These are phyloP conservation scores for Andrena flavipes DNA, from an alignment of 2,888 invertebrate species.

Conservation along the genomic window DNA sequence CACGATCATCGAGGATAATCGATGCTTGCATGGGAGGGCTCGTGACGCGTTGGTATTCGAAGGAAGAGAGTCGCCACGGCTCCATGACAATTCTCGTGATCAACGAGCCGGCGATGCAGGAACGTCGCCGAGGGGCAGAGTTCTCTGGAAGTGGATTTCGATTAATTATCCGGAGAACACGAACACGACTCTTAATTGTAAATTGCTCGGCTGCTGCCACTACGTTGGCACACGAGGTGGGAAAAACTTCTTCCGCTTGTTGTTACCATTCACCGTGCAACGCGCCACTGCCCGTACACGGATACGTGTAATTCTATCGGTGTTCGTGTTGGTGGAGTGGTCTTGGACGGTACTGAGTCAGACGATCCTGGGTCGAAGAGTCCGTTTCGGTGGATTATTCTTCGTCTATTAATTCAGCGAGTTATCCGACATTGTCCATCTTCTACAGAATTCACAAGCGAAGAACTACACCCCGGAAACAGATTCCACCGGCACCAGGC, in stretches of 20 bases:
- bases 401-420: neutral
- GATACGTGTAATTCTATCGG: constrained; percentile 39
- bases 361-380: neutral
- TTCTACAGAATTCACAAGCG: neutral
- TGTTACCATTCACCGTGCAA: constrained; percentile 27
- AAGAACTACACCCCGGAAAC: neutral
- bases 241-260: constrained; percentile 57
- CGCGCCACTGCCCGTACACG: constrained; percentile 32
- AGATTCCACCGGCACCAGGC: neutral
- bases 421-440: neutral
- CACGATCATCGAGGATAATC: constrained; percentile 61
- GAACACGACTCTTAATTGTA: constrained; percentile 15
- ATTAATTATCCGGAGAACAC: constrained; percentile 42
- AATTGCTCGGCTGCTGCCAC: constrained; percentile 26
- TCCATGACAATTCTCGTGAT: constrained; percentile 24
- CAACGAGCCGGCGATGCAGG: neutral
- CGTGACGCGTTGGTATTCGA: neutral
- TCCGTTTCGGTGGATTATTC: neutral
- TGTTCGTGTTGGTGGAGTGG: neutral
- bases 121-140: neutral
- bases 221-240: neutral
- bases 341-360: neutral
- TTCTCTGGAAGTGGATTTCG: constrained; percentile 23
- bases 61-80: constrained; percentile 1
- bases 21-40: constrained; percentile 41